Evolutionary conservation across 1,140 invertebrate species (phyloP), one percentile per base, ranked within the genome.

Genomic region (Centruroides vittatus): DNA sequence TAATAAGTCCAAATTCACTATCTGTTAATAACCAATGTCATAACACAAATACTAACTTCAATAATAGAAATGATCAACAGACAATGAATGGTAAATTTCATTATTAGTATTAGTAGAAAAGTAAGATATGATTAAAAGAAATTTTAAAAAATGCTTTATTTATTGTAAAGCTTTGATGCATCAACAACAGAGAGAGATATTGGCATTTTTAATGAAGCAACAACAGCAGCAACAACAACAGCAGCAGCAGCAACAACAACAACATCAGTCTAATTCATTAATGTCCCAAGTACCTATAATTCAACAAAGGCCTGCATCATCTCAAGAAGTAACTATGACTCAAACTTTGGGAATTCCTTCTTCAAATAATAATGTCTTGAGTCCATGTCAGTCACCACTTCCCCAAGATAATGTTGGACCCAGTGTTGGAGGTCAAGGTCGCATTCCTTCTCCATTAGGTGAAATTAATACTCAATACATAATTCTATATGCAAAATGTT

Each of bases 181-280:
- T 46, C 62, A 63, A 34, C 50, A 58, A 12, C 62, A 63, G 23
- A 47, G 55, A 48, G 61, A 62, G 36, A 34, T 62, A n/a, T 51
- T 63, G 23, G 59, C 62, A 53, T 57, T 58, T 47, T 55, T 63
- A 57, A 82, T 88, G n/a, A 85, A 84, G 2, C 78, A 79, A 35
- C 81, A 83, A 66, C 80, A 85, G 70, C 73, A 88, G 50, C 80
- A 86, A 66, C 85, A 88, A 67, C 85, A 89, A 70, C 73, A 86
- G 34, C 67, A 80, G 73, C 11, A 52, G 46, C n/a, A 47, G 47
- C 5, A n/a, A 41, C 41, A 41, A 7, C 36, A 41, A 7, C n/a
- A 23, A 23, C 23, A 23, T 23, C 41, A 41, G 36, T 35, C 57
- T 35, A 59, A 55, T 63, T 34, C 41, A 41, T 41, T 41, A 8